Evolutionary conservation across 2,113 vertebrate genomes (phyloP).

Genomic region (Reinhardtius hippoglossoides): DNA sequence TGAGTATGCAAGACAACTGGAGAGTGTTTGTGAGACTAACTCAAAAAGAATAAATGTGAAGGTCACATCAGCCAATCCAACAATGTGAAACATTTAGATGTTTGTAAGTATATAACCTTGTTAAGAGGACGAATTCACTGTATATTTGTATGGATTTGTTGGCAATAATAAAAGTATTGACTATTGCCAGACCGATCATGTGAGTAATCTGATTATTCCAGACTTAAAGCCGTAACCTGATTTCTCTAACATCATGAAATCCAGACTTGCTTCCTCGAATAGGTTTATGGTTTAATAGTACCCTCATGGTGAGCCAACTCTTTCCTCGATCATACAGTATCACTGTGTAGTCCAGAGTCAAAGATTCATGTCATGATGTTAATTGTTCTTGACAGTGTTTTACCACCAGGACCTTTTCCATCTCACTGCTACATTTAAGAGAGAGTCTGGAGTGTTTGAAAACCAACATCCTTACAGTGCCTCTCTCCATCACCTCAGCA

Average conservation of each 20-base stretch:
- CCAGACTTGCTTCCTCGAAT: background rate
- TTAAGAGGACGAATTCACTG: background rate
- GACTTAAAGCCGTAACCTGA: background rate
- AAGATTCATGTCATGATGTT: slow-evolving; percentile 19
- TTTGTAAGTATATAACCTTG: background rate
- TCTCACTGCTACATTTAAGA: background rate
- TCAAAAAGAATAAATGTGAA: too few relatives aligned
- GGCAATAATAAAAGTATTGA: background rate
- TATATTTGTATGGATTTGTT: background rate
- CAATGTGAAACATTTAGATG: too few relatives aligned
- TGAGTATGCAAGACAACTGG: too few relatives aligned
- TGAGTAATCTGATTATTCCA: background rate
- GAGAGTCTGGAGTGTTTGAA: slow-evolving; percentile 34
- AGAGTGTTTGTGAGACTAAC: too few relatives aligned
- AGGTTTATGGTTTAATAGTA: background rate
- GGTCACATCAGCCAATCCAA: too few relatives aligned
- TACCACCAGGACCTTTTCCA: slow-evolving; percentile 12
- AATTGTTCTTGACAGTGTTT: slow-evolving; percentile 22
- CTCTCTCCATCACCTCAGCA: slow-evolving; percentile 45
- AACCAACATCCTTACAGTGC: slow-evolving; percentile 30
- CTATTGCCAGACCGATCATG: background rate
- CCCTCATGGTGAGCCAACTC: background rate
- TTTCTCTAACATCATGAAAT: background rate
- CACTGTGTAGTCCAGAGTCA: slow-evolving; percentile 4
- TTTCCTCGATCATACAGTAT: slow-evolving; percentile 2